phyloP scores from a whole-genome alignment of 2,113 vertebrate genomes.

The Chaenocephalus aceratus region DNA sequence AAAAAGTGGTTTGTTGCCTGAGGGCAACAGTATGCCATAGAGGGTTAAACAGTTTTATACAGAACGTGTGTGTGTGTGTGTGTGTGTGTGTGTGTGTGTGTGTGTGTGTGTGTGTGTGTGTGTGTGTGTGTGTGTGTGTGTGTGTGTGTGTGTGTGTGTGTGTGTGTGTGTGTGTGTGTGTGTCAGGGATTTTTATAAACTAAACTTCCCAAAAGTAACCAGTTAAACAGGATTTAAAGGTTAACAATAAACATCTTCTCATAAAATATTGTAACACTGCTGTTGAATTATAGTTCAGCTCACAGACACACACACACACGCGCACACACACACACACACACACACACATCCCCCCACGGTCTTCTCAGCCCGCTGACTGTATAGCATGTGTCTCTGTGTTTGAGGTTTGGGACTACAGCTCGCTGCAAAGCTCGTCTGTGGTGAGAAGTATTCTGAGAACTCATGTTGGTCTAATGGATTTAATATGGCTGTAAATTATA shows the following conservation, averaged over 20 bases:
- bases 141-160: too few species aligned
- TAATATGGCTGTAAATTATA: slow-evolving; percentile 73
- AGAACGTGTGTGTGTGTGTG: background rate
- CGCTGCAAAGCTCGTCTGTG: slow-evolving; percentile 61
- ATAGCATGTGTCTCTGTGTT: slow-evolving; percentile 34
- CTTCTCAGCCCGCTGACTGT: slow-evolving; percentile 10
- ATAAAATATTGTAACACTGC: background rate
- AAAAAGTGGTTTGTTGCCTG: too few species aligned
- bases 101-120: too few species aligned
- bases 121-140: too few species aligned
- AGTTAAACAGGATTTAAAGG: slow-evolving; percentile 21
- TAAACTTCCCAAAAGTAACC: too few species aligned
- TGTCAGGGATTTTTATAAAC: too few species aligned
- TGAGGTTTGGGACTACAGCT: slow-evolving; percentile 57
- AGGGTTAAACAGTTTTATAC: background rate
- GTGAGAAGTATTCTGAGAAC: slow-evolving; percentile 62
- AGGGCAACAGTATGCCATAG: too few species aligned
- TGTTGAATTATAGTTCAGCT: background rate
- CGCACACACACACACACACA: slow-evolving; percentile 5
- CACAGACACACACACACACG: slow-evolving; percentile 10
- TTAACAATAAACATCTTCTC: background rate
- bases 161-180: background rate
- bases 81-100: background rate
- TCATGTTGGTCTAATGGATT: slow-evolving; percentile 75
- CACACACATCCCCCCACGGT: background rate